A percentile compares a stretch with the other conserved stretches of the same genome.
phyloP scores from a whole-genome alignment of 2,888 invertebrate species.

The Disparrhopalites patrizii region DNA sequence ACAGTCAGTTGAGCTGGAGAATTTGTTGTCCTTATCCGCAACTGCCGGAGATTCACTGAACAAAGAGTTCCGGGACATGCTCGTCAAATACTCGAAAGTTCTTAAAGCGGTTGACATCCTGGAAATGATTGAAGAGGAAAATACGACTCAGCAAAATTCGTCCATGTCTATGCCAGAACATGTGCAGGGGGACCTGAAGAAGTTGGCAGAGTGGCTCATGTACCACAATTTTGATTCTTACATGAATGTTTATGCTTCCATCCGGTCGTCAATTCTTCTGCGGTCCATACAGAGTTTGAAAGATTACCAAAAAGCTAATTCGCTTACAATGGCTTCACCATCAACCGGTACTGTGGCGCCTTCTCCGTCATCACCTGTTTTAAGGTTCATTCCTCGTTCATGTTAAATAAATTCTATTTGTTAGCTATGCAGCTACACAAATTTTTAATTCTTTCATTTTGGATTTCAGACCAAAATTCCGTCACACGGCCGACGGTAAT shows the following conservation, averaged over 20 bases:
- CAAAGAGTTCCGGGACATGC: constrained; percentile 78
- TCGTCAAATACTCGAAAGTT: constrained; percentile 80
- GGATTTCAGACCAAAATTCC: constrained; percentile 28
- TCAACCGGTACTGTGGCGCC: constrained; percentile 36
- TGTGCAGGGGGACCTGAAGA: constrained; percentile 66
- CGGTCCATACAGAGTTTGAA: constrained; percentile 70
- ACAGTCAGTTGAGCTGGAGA: constrained; percentile 87
- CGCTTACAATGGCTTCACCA: constrained; percentile 46
- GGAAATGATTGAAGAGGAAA: constrained; percentile 63
- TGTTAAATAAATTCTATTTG: not conserved
- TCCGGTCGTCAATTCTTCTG: constrained; percentile 70
- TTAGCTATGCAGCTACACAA: not conserved
- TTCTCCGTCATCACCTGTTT: constrained; percentile 44
- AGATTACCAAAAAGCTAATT: constrained; percentile 66
- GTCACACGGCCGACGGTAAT: constrained; percentile 21
- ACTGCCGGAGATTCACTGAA: constrained; percentile 81
- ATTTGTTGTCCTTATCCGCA: constrained; percentile 74
- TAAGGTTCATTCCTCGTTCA: constrained; percentile 8
- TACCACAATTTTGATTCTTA: constrained; percentile 69
- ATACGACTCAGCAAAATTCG: constrained; percentile 45
- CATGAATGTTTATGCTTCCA: constrained; percentile 68
- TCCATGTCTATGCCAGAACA: constrained; percentile 59
- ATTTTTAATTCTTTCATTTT: too few species aligned
- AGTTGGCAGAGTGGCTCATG: constrained; percentile 81
- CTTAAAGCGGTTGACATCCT: constrained; percentile 80